A percentile compares a stretch with the other conserved stretches of the same genome.
Conservation (phyloP, 1,140 invertebrate genomes). For the Gryon sp. region DNA sequence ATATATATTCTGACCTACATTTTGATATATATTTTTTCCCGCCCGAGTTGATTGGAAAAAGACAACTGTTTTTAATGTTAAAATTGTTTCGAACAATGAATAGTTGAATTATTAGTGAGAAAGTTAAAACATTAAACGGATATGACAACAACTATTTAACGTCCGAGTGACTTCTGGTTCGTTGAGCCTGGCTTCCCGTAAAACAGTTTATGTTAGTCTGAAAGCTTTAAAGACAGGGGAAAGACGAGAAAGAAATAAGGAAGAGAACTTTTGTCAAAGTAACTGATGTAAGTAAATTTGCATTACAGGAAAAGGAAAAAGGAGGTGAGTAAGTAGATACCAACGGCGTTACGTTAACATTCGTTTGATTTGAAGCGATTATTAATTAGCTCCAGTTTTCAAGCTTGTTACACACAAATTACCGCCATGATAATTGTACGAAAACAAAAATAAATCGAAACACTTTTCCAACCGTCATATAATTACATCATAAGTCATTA, state of each 20-base stretch:
- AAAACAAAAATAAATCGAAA: conserved; percentile 31
- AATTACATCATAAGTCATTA: conserved; percentile 46
- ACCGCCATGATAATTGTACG: conserved; percentile 35
- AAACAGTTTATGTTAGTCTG: conserved; percentile 56
- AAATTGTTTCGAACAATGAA: background rate
- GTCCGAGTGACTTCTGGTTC: conserved; percentile 50
- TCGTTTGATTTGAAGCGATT: conserved; percentile 41
- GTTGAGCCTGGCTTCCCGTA: conserved; percentile 57
- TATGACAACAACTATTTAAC: conserved; percentile 55
- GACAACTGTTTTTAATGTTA: too few relatives aligned
- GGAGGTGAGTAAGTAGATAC: conserved; percentile 56
- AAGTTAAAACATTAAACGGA: conserved; percentile 42
- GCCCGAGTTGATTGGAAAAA: too few relatives aligned
- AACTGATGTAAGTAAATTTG: conserved; percentile 60
- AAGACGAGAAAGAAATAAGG: conserved; percentile 60
- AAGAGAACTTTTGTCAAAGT: conserved; percentile 62
- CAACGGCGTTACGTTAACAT: conserved; percentile 58
- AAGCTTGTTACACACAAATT: conserved; percentile 32
- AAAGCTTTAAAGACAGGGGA: conserved; percentile 53
- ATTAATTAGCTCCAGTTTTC: conserved; percentile 58
- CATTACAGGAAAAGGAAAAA: conserved; percentile 60
- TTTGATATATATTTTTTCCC: too few relatives aligned
- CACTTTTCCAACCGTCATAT: conserved; percentile 28
- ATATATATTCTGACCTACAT: too few relatives aligned
- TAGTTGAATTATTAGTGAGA: conserved; percentile 3